Conservation (phyloP, 2,113 vertebrate genomes). For the Chitala chitala region DNA sequence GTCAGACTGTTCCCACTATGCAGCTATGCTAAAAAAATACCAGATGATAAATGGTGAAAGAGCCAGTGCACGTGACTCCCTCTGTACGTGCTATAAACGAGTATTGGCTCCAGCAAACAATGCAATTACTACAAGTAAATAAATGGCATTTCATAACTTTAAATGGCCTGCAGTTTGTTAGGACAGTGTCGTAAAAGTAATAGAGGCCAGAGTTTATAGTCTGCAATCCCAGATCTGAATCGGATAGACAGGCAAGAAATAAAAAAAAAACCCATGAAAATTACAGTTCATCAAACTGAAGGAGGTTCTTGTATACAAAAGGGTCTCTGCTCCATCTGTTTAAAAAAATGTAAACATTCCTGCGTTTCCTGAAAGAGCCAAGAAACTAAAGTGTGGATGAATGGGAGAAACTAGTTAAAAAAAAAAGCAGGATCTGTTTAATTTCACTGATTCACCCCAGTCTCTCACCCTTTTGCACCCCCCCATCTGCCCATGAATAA, state of each 20-base stretch:
- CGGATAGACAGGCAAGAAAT: slow-evolving; percentile 24
- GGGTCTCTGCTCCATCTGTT: slow-evolving; percentile 1
- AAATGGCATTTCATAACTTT: neutral
- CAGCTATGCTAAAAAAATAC: neutral
- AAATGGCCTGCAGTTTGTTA: neutral
- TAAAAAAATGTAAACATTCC: slow-evolving; percentile 21
- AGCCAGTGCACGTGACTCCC: neutral
- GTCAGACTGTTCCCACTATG: neutral
- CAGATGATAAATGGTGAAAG: neutral
- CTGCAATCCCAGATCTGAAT: slow-evolving; percentile 25
- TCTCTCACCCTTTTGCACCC: neutral
- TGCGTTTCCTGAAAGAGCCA: neutral
- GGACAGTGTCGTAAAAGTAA: slow-evolving; percentile 39
- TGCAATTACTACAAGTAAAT: neutral
- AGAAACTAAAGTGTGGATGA: slow-evolving; percentile 17
- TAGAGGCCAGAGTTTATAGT: slow-evolving; percentile 46
- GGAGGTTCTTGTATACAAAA: slow-evolving; percentile 18
- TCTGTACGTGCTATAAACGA: neutral
- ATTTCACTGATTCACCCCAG: slow-evolving; percentile 19
- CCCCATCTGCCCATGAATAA: too few relatives aligned
- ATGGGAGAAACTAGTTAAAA: neutral
- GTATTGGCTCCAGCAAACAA: neutral
- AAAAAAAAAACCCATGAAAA: neutral
- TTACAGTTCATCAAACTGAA: neutral
- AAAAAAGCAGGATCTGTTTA: slow-evolving; percentile 19